Percentiles rank a stretch among this genome's conserved stretches.
These are phyloP conservation scores for Galeopterus variegatus DNA, from an alignment of 2,113 vertebrate species.

Conservation along the genomic window DNA sequence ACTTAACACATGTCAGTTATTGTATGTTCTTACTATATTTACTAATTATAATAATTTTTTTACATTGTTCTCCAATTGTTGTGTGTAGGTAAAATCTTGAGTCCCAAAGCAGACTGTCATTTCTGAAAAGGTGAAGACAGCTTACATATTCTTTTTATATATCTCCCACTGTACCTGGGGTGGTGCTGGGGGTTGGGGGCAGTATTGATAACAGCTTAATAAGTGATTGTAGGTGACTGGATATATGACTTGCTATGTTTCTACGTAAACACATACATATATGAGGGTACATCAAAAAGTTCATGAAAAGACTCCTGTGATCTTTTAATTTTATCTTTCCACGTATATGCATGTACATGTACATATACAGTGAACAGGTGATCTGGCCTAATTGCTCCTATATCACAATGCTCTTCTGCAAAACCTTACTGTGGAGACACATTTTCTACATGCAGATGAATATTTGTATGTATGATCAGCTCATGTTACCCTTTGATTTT, in stretches of 20 bases:
- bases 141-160: neutral
- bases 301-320: too few species aligned
- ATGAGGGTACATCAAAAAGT: too few species aligned
- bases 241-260: neutral
- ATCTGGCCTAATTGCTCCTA: neutral
- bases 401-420: neutral
- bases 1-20: neutral
- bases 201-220: neutral
- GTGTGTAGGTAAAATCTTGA: neutral
- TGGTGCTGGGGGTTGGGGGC: neutral
- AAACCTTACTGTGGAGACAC: neutral
- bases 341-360: neutral
- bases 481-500: neutral
- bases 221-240: neutral
- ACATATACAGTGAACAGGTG: neutral
- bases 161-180: neutral
- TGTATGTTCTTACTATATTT: neutral
- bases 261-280: neutral
- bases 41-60: neutral
- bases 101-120: neutral
- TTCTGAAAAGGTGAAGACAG: constrained; percentile 41
- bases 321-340: too few species aligned
- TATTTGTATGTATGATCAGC: neutral
- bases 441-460: neutral
- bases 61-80: neutral